These are phyloP conservation scores for Trematocara macrostoma DNA, from an alignment of 2,113 vertebrate genomes.

Conservation along the genomic window DNA sequence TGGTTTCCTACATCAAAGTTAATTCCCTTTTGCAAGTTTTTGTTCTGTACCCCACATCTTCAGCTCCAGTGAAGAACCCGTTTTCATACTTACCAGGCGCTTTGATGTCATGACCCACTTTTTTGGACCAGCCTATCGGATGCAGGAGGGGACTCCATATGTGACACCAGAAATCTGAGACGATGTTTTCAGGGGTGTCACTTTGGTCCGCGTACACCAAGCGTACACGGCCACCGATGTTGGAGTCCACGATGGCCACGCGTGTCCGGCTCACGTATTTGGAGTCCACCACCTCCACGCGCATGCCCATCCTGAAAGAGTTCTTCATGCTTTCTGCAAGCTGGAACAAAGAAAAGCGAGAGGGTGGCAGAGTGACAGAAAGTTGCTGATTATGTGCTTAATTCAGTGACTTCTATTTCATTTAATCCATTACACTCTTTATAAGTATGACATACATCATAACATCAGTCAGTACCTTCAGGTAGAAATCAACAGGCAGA, in stretches of 20 bases:
- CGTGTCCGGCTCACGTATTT: constrained; percentile 80
- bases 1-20: background rate
- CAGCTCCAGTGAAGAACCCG: background rate
- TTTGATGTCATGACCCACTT: constrained; percentile 85
- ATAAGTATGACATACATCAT: background rate
- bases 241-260: constrained; percentile 79
- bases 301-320: constrained; percentile 82
- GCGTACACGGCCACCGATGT: constrained; percentile 85
- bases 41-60: background rate
- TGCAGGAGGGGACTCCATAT: constrained; percentile 91
- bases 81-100: constrained; percentile 61
- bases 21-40: background rate
- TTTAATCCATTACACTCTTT: background rate
- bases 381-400: background rate
- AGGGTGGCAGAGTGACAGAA: background rate
- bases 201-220: constrained; percentile 85
- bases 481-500: constrained; percentile 89
- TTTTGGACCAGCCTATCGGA: constrained; percentile 87
- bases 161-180: constrained; percentile 91
- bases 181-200: constrained; percentile 43
- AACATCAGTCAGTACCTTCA: constrained; percentile 75
- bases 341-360: constrained; percentile 51
- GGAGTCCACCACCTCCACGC: constrained; percentile 91
- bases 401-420: background rate
- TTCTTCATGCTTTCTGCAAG: constrained; percentile 87